Evolutionary conservation across 2,797 vertebrate genomes (phyloP), one percentile per base, ranked within the genome.

Genomic region (Thalassophryne amazonica): DNA sequence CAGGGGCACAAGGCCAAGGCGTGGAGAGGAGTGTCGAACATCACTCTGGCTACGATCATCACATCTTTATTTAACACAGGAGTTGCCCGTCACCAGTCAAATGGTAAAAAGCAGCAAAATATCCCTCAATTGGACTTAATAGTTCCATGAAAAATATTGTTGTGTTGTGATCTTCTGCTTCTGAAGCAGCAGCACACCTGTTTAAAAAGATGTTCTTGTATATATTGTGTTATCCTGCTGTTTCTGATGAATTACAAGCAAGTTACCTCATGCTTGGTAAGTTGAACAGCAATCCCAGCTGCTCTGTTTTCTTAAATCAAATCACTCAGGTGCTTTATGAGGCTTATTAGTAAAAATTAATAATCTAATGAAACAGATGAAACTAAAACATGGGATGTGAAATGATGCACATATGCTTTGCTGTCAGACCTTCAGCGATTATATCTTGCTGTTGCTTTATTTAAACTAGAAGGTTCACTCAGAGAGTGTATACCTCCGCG

Each of bases 1-100:
- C 30, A 23, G 52, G 58, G 60, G 65, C 60, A 48, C 17, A 32
- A 64, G 69, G 60, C 59, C 46, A 57, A 51, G 62, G 18, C 49
- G 33, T 31, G 40, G 52, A 53, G 59, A 78, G 61, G 42, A 71
- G 49, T 41, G 55, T 53, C 40, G 49, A 60, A 55, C 52, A 39
- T 58, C 12, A 4, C 14, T 45, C 52, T 74, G 71, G 69, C 76
- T 2, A 15, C 11, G 42, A 47, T 71, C 59, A 73, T n/a, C 20
- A 43, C 27, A 29, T 75, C 68, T 76, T 62, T 69, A 83, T 75
- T 70, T 16, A 17, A 10, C 8, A 12, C 6, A n/a, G 10, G 69
- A 69, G 48, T 52, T 42, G 18, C 34, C 62, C 63, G 52, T 43
- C 22, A 55, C 43, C 29, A 51, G 48, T 23, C 30, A 36, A 57